Evolutionary conservation across 2,113 vertebrate species (phyloP).

Genomic region (Athene noctua): DNA sequence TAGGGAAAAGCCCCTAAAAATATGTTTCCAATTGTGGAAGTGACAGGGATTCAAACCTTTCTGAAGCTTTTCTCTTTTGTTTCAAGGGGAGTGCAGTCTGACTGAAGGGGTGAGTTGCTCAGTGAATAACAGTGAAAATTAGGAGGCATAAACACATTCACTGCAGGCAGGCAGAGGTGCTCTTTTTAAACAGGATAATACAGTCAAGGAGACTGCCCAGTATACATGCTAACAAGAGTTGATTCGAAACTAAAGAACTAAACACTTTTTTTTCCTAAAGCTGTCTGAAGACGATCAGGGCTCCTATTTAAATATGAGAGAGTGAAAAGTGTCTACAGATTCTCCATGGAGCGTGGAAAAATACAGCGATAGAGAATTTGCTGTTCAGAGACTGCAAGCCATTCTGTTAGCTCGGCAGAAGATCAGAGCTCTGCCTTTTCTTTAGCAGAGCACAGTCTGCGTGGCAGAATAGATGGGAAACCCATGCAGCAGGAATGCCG

Average conservation of each 20-base stretch:
- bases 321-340: neutral
- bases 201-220: neutral
- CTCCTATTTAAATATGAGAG: neutral
- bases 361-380: neutral
- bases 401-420: neutral
- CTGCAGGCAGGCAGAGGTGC: neutral
- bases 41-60: neutral
- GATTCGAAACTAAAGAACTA: neutral
- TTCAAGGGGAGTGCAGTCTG: neutral
- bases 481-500: neutral
- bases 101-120: neutral
- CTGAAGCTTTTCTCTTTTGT: neutral
- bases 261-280: neutral
- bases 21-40: rapidly evolving
- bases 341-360: neutral
- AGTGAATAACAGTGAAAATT: neutral
- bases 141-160: neutral
- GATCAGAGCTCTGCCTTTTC: neutral
- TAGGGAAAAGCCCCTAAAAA: neutral
- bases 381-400: neutral
- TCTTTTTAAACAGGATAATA: neutral
- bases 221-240: neutral
- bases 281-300: neutral
- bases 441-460: neutral
- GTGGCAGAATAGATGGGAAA: neutral